Base-by-base conservation (phyloP, 2,797 vertebrate genomes). In the Hippopotamyrus pictus region DNA sequence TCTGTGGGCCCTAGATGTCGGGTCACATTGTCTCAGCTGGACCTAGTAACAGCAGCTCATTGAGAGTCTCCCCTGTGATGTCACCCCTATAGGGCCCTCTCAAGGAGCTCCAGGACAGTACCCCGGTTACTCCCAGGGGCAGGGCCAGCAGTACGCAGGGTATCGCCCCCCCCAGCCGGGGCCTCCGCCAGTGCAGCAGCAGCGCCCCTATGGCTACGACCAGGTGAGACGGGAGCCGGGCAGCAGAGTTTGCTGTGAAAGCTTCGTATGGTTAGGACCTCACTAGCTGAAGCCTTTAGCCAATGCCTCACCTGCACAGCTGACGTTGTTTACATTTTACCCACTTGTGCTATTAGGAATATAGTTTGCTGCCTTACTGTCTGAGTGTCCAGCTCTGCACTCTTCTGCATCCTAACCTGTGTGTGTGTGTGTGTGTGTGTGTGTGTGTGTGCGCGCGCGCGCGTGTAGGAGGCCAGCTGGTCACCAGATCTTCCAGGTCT, bases 121-220 rank as follows among this genome's bases (percentile, higher is more conserved):
- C 93, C 97, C 98, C n/a, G 99, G 97, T 94, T 99, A 99, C 91
- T 97, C 98, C 29, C 99, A 99, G 94, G 97, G 98, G 89, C 98
- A 99, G 94, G 98, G 98, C 5, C 99, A 99, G 90, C 99, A 99
- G 93, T 99, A 99, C 53, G 97, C 97, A 65, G 97, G 92, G 65
- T 99, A 99, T 89, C 97, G 99, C 92, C 97, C 98, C 8, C 95
- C 99, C 2, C 98, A 99, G 91, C 99, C 99, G 1, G 99, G 98
- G 88, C 98, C 98, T 84, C 98, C 97, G 6, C 98, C 99, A 90
- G 97, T 95, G 87, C 99, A 98, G 57, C 99, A 98, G 92, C 99
- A 99, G 93, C 98, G 98, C 94, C 97, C 99, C 91, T 99, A 99
- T 0, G 97, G 97, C 94, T 99, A 99, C 91, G 99, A 99, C 93